Base-by-base conservation (phyloP, 1,140 invertebrate species). In the Caenorhabditis tropicalis region DNA sequence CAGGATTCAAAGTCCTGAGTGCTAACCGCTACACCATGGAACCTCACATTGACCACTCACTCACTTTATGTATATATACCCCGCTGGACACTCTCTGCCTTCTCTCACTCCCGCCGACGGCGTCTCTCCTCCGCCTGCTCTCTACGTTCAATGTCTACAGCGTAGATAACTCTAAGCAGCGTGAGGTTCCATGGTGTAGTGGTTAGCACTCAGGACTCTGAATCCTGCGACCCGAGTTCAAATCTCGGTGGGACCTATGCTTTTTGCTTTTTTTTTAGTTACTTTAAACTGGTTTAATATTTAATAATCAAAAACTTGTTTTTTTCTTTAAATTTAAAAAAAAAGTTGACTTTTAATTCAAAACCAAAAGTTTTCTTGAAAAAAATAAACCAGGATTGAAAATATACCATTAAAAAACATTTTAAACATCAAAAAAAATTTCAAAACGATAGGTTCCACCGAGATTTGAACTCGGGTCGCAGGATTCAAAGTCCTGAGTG, bases 1-100 rank as follows among this genome's bases (percentile, higher is more conserved):
- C 94, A 95, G 94, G 94, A 95, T 95, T 95, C 94, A 95, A 93
- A 95, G 94, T 95, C 94, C 94, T 95, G 94, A 95, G 94, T 95
- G 94, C 94, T 95, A 94, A 95, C 94, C 94, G 94, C 95, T 95
- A 95, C 94, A 95, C 94, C 94, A 95, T 74, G 65, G 65, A 74
- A 74, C 58, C 58, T 15, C 29, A 60, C 58, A 56, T n/a, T 27
- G 21, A 6, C 21, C 21, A 9, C 24, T 6, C 21, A 27, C 51
- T 27, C 51, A 27, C 24, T 56, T 56, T 24, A 6, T 24, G 51
- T 56, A 56, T 27, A 9, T 24, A 27, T 33, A 5, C 58, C 58
- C 12, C 21, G n/a, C 27, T 36, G 58, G 39, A 6, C 39, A 43
- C 16, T 19, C 3, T 4, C 6, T 3, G 29, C 31, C 12, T 10